A percentile compares a stretch with the other conserved stretches of the same genome.
Conservation (phyloP, 1,140 invertebrate genomes). For the Spodoptera frugiperda region DNA sequence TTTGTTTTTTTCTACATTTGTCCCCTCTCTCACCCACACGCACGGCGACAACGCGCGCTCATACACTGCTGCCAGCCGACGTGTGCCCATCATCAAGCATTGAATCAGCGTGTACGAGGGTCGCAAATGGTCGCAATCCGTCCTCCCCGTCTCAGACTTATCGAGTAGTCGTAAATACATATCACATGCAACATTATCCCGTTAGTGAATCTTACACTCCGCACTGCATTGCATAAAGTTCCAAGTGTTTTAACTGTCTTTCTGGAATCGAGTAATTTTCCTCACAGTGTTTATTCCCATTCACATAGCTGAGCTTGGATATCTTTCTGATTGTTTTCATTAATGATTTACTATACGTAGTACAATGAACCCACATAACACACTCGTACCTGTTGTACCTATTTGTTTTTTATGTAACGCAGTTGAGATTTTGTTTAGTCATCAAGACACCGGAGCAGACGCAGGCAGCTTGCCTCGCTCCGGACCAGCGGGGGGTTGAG, state of each 20-base stretch:
- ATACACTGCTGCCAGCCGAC: neutral
- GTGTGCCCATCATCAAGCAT: neutral
- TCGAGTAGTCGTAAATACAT: too few species aligned
- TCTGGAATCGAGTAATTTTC: too few species aligned
- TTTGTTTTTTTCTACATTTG: slow-evolving; percentile 31
- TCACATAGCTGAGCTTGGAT: neutral
- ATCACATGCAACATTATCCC: too few species aligned
- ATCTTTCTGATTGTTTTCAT: neutral
- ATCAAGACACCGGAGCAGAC: neutral
- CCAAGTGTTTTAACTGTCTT: too few species aligned
- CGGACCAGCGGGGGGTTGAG: slow-evolving; percentile 68
- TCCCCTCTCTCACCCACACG: neutral
- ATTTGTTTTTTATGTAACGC: neutral
- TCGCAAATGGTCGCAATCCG: neutral
- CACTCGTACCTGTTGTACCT: slow-evolving; percentile 2
- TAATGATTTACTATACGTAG: neutral
- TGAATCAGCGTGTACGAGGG: neutral
- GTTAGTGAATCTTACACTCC: too few species aligned
- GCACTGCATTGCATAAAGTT: too few species aligned
- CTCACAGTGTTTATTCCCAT: too few species aligned
- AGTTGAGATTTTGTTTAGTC: neutral
- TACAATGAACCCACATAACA: neutral
- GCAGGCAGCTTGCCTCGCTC: neutral
- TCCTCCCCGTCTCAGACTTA: neutral
- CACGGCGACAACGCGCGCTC: neutral